Conservation (phyloP, 1,140 invertebrate genomes). For the Neodiprion virginianus region DNA sequence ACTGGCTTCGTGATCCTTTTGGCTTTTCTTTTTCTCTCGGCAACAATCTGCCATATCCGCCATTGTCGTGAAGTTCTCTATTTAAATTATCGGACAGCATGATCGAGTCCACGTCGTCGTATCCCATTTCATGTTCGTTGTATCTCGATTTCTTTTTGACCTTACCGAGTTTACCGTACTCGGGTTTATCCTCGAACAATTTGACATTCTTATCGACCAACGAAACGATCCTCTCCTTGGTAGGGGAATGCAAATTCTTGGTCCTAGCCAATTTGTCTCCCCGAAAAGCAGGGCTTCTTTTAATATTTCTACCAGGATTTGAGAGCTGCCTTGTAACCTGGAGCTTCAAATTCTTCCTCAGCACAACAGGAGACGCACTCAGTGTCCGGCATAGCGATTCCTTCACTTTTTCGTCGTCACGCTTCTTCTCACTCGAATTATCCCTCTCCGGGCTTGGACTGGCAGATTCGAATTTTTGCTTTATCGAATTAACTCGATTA, state of each 20-base stretch:
- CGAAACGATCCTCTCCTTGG: conserved; percentile 31
- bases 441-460: background rate
- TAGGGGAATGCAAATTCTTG: conserved; percentile 41
- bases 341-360: conserved; percentile 33
- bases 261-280: conserved; percentile 58
- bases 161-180: conserved; percentile 57
- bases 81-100: conserved; percentile 45
- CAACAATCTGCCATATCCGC: conserved; percentile 1
- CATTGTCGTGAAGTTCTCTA: conserved; percentile 52
- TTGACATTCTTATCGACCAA: conserved; percentile 33
- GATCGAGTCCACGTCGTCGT: background rate
- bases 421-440: background rate
- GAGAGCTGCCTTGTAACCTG: conserved; percentile 60
- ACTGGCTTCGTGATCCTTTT: background rate
- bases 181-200: conserved; percentile 35
- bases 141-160: conserved; percentile 48
- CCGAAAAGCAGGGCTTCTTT: conserved; percentile 68
- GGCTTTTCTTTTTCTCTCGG: conserved; percentile 14
- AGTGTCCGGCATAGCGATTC: conserved; percentile 24
- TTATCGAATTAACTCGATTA: conserved; percentile 30
- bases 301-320: conserved; percentile 66
- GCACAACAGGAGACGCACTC: conserved; percentile 30
- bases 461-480: conserved; percentile 31
- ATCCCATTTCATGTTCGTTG: background rate
- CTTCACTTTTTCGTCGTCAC: conserved; percentile 16